A percentile compares a stretch with the other conserved stretches of the same genome.
Conservation (phyloP, 2,113 vertebrate genomes). For the Mesoclemmys tuberculata region DNA sequence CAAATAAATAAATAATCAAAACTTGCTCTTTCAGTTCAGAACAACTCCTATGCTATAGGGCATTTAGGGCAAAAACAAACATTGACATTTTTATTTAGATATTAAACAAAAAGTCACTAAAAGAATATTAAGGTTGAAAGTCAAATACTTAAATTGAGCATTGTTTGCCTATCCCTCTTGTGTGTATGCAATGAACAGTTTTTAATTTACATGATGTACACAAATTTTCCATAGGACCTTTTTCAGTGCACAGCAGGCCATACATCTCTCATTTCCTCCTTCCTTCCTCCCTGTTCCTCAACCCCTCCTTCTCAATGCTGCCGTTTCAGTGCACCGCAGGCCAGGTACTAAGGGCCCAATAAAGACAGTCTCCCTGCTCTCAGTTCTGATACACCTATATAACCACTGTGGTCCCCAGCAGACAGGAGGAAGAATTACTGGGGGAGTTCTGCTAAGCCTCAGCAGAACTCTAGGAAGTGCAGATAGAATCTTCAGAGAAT, state of each 20-base stretch:
- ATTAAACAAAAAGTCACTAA: neutral
- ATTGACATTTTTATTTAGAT: neutral
- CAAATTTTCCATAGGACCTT: neutral
- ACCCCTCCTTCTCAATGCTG: neutral
- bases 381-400: neutral
- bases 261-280: too few species aligned
- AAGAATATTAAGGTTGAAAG: neutral
- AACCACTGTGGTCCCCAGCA: neutral
- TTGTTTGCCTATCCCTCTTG: neutral
- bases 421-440: neutral
- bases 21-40: neutral
- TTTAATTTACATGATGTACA: neutral
- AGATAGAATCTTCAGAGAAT: neutral
- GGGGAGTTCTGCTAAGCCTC: neutral
- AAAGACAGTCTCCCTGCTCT: neutral
- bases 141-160: neutral
- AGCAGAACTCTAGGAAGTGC: neutral
- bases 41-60: neutral
- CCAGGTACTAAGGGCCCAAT: neutral
- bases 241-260: neutral
- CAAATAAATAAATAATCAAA: neutral
- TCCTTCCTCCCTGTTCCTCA: neutral
- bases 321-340: neutral
- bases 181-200: neutral
- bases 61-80: neutral